Evolutionary conservation across 2,113 vertebrate genomes (phyloP).

Genomic region (Microcebus murinus): DNA sequence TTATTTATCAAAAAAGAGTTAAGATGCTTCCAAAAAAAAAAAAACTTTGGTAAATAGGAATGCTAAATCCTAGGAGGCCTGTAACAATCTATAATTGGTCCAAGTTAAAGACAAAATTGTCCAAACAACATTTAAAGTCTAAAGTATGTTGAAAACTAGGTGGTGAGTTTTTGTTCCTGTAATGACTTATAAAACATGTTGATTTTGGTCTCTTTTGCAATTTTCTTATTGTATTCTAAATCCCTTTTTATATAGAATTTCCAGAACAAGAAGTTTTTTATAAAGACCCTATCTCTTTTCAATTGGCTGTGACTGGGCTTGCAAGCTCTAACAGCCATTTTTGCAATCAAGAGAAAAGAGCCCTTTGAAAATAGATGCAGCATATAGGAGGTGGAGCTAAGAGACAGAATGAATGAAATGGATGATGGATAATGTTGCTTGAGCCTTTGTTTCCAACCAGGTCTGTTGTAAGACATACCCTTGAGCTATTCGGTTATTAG

Average conservation of each 20-base stretch:
- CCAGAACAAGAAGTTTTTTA: background rate
- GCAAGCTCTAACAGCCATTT: background rate
- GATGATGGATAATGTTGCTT: background rate
- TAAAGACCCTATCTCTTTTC: background rate
- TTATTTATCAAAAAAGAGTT: constrained; percentile 52
- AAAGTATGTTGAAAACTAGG: constrained; percentile 51
- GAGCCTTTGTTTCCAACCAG: background rate
- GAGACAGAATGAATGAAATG: background rate
- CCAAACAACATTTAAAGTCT: constrained; percentile 56
- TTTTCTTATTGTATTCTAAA: constrained; percentile 35
- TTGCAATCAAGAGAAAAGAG: background rate
- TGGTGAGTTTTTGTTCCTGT: constrained; percentile 47
- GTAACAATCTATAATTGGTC: constrained; percentile 57
- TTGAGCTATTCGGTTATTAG: background rate
- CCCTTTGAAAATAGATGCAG: background rate
- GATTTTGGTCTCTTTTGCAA: constrained; percentile 64
- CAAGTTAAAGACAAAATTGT: constrained; percentile 63
- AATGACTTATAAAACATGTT: constrained; percentile 53
- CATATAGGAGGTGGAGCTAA: background rate
- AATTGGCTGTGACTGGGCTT: background rate
- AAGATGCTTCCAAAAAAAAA: constrained; percentile 48
- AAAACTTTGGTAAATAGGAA: constrained; percentile 58
- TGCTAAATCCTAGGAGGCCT: constrained; percentile 61
- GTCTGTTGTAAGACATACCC: background rate
- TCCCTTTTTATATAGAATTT: background rate